phyloP scores from a whole-genome alignment of 2,113 vertebrate species.

The Isichthys henryi region DNA sequence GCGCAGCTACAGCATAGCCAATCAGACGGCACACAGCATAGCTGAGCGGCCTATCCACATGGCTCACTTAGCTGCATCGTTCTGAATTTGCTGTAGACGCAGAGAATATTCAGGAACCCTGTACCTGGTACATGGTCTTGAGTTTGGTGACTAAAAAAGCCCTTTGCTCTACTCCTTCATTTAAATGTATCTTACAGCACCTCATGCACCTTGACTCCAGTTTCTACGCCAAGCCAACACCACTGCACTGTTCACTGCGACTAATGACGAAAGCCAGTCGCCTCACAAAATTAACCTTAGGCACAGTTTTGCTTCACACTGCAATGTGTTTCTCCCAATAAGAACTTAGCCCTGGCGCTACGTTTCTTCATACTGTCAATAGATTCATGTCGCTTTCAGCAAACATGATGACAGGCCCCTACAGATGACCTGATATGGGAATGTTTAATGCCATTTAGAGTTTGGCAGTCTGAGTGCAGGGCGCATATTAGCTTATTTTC shows the following conservation, averaged over 20 bases:
- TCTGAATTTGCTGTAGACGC: neutral
- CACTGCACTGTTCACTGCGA: neutral
- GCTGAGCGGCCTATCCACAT: neutral
- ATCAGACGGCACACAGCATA: neutral
- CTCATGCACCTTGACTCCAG: neutral
- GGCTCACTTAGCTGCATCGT: neutral
- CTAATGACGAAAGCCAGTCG: neutral
- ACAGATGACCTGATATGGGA: neutral
- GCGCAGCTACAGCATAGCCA: neutral
- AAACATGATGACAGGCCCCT: neutral
- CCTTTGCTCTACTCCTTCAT: neutral
- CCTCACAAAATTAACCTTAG: neutral
- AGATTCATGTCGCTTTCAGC: neutral
- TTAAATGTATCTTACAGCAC: neutral
- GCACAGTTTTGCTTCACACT: neutral
- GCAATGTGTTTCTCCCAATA: neutral
- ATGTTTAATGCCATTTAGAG: neutral
- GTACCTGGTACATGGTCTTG: neutral
- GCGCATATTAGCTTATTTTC: neutral
- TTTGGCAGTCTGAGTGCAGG: neutral
- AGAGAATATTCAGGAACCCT: neutral
- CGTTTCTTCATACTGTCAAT: neutral
- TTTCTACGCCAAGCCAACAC: neutral
- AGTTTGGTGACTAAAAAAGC: neutral
- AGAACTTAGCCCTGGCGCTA: neutral